phyloP scores from a whole-genome alignment of 2,888 invertebrate genomes.

The Caenorhabditis wallacei region DNA sequence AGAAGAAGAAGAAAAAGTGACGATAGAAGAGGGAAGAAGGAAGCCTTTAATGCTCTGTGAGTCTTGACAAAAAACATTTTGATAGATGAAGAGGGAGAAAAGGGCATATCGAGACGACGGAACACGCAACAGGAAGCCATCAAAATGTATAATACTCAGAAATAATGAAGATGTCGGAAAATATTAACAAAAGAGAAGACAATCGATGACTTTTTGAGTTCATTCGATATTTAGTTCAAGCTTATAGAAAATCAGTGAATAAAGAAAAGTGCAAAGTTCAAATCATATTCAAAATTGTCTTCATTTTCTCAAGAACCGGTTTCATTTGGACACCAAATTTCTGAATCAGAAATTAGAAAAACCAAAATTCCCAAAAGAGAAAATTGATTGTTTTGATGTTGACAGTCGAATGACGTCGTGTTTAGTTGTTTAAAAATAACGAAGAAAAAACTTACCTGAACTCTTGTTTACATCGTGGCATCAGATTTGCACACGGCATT shows the following conservation, averaged over 20 bases:
- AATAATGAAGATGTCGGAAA: constrained; percentile 1
- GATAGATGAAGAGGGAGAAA: constrained; percentile 13
- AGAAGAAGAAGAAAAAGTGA: constrained; percentile 46
- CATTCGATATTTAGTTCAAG: too few relatives aligned
- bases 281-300: background rate
- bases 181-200: background rate
- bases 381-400: background rate
- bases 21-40: constrained; percentile 35
- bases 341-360: constrained; percentile 7
- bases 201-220: background rate
- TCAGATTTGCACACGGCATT: constrained; percentile 70
- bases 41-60: constrained; percentile 44
- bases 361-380: background rate
- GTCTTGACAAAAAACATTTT: constrained; percentile 34
- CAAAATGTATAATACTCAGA: background rate
- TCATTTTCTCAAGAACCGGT: background rate
- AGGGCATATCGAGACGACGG: constrained; percentile 19
- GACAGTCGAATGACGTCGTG: constrained; percentile 18
- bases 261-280: too few relatives aligned
- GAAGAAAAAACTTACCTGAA: constrained; percentile 47
- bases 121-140: constrained; percentile 37
- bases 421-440: background rate
- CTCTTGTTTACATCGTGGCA: constrained; percentile 66
- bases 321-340: too few relatives aligned
- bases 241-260: too few relatives aligned